These are phyloP conservation scores for Percopsis transmontana DNA, from an alignment of 2,113 vertebrate genomes.

Conservation along the genomic window DNA sequence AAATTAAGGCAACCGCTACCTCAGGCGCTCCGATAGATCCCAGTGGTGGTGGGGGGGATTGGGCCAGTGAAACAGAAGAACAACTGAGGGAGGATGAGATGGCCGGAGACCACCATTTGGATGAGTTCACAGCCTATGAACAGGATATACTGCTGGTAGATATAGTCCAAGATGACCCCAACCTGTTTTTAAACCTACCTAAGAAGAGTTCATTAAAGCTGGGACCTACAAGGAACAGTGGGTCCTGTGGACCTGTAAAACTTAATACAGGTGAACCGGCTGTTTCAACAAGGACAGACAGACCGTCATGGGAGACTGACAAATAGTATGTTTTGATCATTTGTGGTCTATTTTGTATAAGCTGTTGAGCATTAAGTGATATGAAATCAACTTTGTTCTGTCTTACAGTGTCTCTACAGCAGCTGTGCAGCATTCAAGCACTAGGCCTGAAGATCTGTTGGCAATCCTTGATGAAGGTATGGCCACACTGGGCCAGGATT, in stretches of 20 bases:
- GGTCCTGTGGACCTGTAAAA: neutral
- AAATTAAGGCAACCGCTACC: neutral
- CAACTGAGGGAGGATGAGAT: neutral
- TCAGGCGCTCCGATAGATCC: constrained; percentile 9
- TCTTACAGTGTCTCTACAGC: neutral
- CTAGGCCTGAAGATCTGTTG: neutral
- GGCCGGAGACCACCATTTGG: constrained; percentile 49
- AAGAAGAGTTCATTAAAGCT: constrained; percentile 56
- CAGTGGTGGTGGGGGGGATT: constrained; percentile 19
- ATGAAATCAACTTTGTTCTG: neutral
- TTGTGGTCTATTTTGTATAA: neutral
- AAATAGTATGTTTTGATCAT: constrained; percentile 36
- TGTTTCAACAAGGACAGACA: neutral
- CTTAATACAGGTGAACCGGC: neutral
- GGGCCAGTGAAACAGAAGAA: neutral
- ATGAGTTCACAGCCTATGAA: constrained; percentile 84
- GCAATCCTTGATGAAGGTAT: neutral
- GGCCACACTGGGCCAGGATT: neutral
- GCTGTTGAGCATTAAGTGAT: neutral
- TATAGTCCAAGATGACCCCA: constrained; percentile 86
- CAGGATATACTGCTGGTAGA: constrained; percentile 87
- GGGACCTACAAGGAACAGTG: constrained; percentile 26
- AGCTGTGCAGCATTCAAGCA: neutral
- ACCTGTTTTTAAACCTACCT: constrained; percentile 81
- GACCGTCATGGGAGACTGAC: neutral